Evolutionary conservation across 2,888 invertebrate species (phyloP), one percentile per base, ranked within the genome.

Genomic region (Drosophila mercatorum): DNA sequence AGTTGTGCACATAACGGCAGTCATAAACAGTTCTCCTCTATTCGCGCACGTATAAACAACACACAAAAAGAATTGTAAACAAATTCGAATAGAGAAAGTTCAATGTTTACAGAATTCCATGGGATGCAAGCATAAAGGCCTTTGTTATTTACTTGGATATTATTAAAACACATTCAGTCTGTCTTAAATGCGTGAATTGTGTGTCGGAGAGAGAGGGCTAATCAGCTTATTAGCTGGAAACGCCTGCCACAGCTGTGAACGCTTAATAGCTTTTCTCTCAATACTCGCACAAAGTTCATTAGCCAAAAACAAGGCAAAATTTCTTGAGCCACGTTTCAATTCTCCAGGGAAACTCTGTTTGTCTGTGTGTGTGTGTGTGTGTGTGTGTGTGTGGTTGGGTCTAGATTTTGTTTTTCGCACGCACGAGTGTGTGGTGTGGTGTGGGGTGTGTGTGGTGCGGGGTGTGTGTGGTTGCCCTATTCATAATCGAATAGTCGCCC

Each of bases 401-500:
- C 11, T 12, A 40, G 43, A 38, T 43, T 40, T 47, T 65, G 41
- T 57, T 72, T 57, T 52, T 46, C 51, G 41, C 26, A 52, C 38
- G 28, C 56, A 22, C 7, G 31, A 58, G 40, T 40, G 28, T 17
- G 17, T 17, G 17, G 17, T 17, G 17, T 17, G 28, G 40, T 53
- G 28, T 51, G 55, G 56, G 40, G 49, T 44, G 44, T 44, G 49
- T 44, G 44, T 12, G 28, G 40, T 53, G 28, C 47, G 55, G 56
- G 40, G 49, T 44, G 44, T 44, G 49, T 44, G 44, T 12, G 44
- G 52, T 49, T 10, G 38, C 22, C 38, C 47, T 44, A 47, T 52
- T 43, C 49, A 58, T 75, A 75, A 70, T 74, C 66, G 61, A 72
- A 75, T 73, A 72, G 70, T 77, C 79, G 80, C 72, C 63, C 63